phyloP scores from a whole-genome alignment of 1,140 invertebrate species.

The Maniola jurtina region DNA sequence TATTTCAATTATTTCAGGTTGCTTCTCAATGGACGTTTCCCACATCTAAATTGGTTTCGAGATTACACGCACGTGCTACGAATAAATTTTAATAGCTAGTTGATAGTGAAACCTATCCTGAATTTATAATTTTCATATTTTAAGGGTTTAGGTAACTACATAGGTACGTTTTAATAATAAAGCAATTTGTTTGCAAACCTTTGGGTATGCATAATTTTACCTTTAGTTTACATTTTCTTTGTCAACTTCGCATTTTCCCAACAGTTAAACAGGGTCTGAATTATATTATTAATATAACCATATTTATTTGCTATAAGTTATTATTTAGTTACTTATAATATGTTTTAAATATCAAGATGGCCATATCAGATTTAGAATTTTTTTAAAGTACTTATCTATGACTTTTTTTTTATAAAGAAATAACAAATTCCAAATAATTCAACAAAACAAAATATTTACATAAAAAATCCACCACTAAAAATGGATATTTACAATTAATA shows the following conservation, averaged over 20 bases:
- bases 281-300: not conserved
- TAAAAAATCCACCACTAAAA: too few relatives aligned
- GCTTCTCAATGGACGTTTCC: conserved; percentile 59
- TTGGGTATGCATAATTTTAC: conserved; percentile 21
- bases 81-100: conserved; percentile 37
- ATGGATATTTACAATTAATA: too few relatives aligned
- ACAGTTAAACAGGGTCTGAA: not conserved
- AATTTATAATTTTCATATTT: conserved; percentile 18
- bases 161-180: conserved; percentile 22
- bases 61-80: conserved; percentile 58
- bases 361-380: too few relatives aligned
- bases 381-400: too few relatives aligned
- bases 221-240: not conserved
- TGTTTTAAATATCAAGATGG: too few relatives aligned
- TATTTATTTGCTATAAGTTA: not conserved
- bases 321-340: too few relatives aligned
- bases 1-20: conserved; percentile 76
- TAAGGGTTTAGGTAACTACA: not conserved
- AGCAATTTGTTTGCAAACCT: conserved; percentile 19
- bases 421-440: too few relatives aligned
- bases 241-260: not conserved
- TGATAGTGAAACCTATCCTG: conserved; percentile 22
- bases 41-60: conserved; percentile 63
- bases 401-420: too few relatives aligned
- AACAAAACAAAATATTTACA: too few relatives aligned